Evolutionary conservation across 2,888 invertebrate species (phyloP), one percentile per base, ranked within the genome.

Genomic region (Uropetala carovei): DNA sequence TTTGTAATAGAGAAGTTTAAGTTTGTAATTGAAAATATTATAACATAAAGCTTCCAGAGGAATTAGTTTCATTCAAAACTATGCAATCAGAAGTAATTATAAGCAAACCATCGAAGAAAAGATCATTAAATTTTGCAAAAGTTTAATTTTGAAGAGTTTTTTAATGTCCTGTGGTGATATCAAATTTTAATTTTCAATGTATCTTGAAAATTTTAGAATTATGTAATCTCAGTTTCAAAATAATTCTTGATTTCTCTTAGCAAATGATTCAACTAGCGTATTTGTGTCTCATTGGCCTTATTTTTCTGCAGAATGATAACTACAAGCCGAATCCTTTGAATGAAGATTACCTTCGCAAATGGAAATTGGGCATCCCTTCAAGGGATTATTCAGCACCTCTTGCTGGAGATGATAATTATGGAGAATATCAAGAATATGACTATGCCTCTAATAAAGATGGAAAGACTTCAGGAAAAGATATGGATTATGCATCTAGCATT

Each of bases 381-480:
- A 60, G 64, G 56, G 89, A 89, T 89, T 89, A 89, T 56, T 30
- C 89, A 43, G 89, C 89, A 30, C 64, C 89, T n/a, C 89, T 64
- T 9, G 59, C 64, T 11, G 64, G 4, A 64, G 89, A 89, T 64
- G 89, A 89, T 64, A 68, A 60, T 13, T 89, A 89, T 11, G 56
- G 83, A 14, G 83, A 43, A 57, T 83, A 83, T 57, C 83, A 22
- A 56, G 83, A 83, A 8, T 83, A 83, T 56, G 89, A 89, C n/a
- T 89, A 89, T 27, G 9, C 89, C 30, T 18, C 64, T n/a, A 64
- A 64, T 16, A 89, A 89, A 58, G 89, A 89, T 68, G 89, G 89
- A 11, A 89, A 89, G 56, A 43, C 18, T 89, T 64, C 60, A 18
- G 64, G 89, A n/a, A 89, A 64, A 13, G 89, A 89, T 27, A 13